These are phyloP conservation scores for Alces alces DNA, from an alignment of 2,113 vertebrate genomes.

Conservation along the genomic window DNA sequence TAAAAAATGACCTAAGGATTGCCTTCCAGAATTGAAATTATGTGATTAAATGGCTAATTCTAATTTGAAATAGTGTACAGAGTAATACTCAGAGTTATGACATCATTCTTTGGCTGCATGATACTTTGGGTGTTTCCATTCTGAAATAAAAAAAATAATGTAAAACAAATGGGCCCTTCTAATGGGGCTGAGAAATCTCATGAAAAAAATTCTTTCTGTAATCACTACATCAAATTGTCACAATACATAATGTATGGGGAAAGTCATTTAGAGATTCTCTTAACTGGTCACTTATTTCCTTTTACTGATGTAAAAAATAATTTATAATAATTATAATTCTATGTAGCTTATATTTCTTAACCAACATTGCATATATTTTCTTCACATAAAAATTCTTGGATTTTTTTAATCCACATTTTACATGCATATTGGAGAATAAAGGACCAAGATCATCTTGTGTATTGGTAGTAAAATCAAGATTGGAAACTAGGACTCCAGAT, in stretches of 20 bases:
- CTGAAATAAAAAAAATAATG: conserved; percentile 17
- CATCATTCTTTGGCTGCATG: neutral
- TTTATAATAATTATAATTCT: neutral
- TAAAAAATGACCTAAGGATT: neutral
- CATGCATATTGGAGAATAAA: neutral
- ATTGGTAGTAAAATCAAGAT: neutral
- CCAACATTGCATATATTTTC: neutral
- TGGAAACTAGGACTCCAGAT: neutral
- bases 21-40: neutral
- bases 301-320: neutral
- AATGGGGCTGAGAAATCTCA: neutral
- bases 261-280: neutral
- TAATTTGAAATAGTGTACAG: neutral
- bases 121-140: neutral
- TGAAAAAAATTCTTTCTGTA: neutral
- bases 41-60: neutral
- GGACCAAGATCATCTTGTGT: neutral
- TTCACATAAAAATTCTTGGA: neutral
- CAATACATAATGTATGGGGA: neutral
- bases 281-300: neutral
- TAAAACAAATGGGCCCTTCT: neutral
- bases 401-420: neutral
- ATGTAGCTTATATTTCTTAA: neutral
- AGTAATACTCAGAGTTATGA: neutral
- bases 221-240: neutral